A percentile compares a stretch with the other conserved stretches of the same genome.
These are phyloP conservation scores for Ischnus inquisitorius DNA, from an alignment of 2,888 invertebrate genomes.

Conservation along the genomic window DNA sequence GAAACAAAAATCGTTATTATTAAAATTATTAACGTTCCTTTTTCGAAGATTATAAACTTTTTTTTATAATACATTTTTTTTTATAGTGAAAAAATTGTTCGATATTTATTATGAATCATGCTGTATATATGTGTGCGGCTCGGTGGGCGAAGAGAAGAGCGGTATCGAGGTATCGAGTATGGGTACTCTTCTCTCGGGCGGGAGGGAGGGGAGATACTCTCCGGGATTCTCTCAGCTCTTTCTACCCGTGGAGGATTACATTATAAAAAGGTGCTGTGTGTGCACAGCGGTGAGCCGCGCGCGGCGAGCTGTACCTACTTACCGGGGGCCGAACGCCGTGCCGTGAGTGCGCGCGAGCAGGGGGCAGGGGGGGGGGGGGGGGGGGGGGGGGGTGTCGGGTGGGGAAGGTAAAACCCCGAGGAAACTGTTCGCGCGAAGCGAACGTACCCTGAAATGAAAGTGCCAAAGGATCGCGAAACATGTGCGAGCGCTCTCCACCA, in stretches of 20 bases:
- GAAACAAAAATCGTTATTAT: too few species aligned
- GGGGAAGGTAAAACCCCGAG: conserved; percentile 27
- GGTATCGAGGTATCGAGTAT: conserved; percentile 51
- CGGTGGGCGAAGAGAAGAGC: conserved; percentile 38
- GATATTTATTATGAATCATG: too few species aligned
- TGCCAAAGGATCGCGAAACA: conserved; percentile 69
- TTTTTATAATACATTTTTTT: too few species aligned
- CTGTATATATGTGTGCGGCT: conserved; percentile 2
- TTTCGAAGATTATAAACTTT: too few species aligned
- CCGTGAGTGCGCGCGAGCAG: conserved; percentile 4
- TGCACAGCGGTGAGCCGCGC: conserved; percentile 67
- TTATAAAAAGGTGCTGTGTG: conserved; percentile 70
- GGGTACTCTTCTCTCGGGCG: conserved; percentile 61
- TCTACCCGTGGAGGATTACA: conserved; percentile 64
- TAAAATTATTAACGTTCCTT: too few species aligned
- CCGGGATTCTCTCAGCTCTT: conserved; percentile 45
- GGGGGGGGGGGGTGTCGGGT: conserved; percentile 4
- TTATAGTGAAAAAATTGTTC: too few species aligned
- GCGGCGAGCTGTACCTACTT: conserved; percentile 68
- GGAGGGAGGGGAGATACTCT: conserved; percentile 44
- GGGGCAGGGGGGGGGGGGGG: conserved; percentile 23
- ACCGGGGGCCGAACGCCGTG: conserved; percentile 53
- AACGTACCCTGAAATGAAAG: conserved; percentile 68
- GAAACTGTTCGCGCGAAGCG: conserved; percentile 45
- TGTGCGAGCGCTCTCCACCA: conserved; percentile 58